Percentiles rank a stretch among this genome's conserved stretches.
Conservation (phyloP, 2,113 vertebrate genomes). For the Pteropus alecto region DNA sequence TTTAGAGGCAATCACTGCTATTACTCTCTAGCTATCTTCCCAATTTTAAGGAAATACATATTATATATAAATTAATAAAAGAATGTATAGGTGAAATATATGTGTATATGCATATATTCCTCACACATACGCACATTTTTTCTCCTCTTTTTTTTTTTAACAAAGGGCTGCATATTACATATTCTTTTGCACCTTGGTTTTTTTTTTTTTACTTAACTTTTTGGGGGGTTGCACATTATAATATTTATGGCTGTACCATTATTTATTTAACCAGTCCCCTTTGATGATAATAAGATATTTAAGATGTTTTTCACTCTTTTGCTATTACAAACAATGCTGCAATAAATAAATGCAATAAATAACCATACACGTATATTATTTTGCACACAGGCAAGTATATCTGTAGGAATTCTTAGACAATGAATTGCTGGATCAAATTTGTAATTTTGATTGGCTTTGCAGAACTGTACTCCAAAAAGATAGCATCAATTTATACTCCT, state of each 20-base stretch:
- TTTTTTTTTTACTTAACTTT: background rate
- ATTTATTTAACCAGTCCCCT: background rate
- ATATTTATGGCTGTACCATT: background rate
- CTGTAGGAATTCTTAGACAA: background rate
- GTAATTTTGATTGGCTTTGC: background rate
- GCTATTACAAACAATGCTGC: background rate
- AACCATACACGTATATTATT: background rate
- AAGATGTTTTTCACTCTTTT: background rate
- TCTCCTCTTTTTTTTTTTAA: background rate
- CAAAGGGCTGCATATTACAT: background rate
- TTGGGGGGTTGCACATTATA: background rate
- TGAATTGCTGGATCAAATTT: background rate
- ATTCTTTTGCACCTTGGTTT: background rate
- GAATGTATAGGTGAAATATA: background rate
- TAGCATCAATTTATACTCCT: background rate
- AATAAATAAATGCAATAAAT: background rate
- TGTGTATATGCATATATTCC: background rate
- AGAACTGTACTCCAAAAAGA: background rate
- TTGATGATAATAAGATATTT: background rate
- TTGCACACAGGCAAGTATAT: background rate
- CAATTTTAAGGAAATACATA: background rate
- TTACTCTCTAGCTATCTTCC: background rate
- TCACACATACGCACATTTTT: background rate
- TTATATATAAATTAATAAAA: background rate
- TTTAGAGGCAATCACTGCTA: background rate